Percentiles rank a stretch among this genome's conserved stretches.
Conservation (phyloP, 2,888 invertebrate genomes). For the Spodoptera littoralis region DNA sequence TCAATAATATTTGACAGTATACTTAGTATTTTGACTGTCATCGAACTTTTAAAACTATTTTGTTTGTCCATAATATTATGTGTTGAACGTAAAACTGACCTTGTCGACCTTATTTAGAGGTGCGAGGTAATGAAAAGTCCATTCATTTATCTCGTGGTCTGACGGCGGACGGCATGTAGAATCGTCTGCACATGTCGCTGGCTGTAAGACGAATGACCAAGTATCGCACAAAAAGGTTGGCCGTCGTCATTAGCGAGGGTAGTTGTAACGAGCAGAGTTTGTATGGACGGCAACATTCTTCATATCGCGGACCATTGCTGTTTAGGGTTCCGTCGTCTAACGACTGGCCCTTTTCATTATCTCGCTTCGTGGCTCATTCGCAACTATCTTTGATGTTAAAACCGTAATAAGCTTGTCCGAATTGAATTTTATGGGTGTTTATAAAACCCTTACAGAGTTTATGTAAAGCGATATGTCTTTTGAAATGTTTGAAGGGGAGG, state of each 20-base stretch:
- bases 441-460: constrained; percentile 67
- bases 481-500: constrained; percentile 58
- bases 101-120: constrained; percentile 45
- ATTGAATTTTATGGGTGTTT: constrained; percentile 74
- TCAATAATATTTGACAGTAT: constrained; percentile 67
- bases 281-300: constrained; percentile 77
- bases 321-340: constrained; percentile 74
- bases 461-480: constrained; percentile 58
- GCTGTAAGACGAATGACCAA: constrained; percentile 83
- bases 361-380: constrained; percentile 70
- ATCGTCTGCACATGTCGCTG: constrained; percentile 77
- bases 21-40: constrained; percentile 33
- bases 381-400: constrained; percentile 79
- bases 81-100: constrained; percentile 45
- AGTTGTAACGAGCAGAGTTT: constrained; percentile 78
- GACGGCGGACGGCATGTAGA: constrained; percentile 64
- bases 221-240: constrained; percentile 81
- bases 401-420: constrained; percentile 68
- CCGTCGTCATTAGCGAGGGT: constrained; percentile 81
- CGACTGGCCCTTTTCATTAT: constrained; percentile 75
- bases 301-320: constrained; percentile 79
- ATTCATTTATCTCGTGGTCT: constrained; percentile 68
- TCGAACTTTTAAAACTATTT: constrained; percentile 28
- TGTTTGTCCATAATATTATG: constrained; percentile 1
- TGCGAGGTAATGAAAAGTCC: constrained; percentile 52